Conservation (phyloP, 2,797 vertebrate species). For the Oreonectes daqikongensis region DNA sequence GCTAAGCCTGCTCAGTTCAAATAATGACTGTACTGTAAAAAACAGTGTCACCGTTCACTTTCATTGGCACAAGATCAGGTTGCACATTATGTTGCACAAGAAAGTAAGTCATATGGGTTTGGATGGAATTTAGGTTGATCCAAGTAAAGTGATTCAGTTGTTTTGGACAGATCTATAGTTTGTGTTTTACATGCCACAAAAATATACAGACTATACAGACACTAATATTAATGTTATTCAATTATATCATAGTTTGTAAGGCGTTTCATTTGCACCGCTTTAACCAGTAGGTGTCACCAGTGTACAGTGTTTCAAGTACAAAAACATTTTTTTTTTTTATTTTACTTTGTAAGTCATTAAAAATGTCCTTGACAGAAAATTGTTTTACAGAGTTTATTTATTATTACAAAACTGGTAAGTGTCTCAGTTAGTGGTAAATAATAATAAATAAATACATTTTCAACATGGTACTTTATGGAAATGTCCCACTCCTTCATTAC, state of each 20-base stretch:
- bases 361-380: too few relatives aligned
- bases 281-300: background rate
- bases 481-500: too few relatives aligned
- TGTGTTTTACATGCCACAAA: background rate
- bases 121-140: background rate
- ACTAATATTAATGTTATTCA: too few relatives aligned
- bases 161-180: background rate
- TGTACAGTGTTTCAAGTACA: background rate
- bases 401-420: too few relatives aligned
- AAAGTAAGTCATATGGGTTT: background rate
- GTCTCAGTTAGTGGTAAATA: too few relatives aligned
- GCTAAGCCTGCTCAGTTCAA: background rate
- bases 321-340: too few relatives aligned
- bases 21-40: background rate
- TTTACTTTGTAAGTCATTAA: too few relatives aligned
- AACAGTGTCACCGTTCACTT: background rate
- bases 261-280: background rate
- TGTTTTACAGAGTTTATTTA: background rate
- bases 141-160: background rate
- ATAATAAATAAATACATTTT: too few relatives aligned
- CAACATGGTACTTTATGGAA: too few relatives aligned
- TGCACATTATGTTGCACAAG: background rate
- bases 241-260: too few relatives aligned
- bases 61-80: too few relatives aligned
- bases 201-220: too few relatives aligned